Percentiles rank a stretch among this genome's conserved stretches.
phyloP scores from a whole-genome alignment of 53 echinoderm and acorn worm species.

The Apostichopus leukothele region DNA sequence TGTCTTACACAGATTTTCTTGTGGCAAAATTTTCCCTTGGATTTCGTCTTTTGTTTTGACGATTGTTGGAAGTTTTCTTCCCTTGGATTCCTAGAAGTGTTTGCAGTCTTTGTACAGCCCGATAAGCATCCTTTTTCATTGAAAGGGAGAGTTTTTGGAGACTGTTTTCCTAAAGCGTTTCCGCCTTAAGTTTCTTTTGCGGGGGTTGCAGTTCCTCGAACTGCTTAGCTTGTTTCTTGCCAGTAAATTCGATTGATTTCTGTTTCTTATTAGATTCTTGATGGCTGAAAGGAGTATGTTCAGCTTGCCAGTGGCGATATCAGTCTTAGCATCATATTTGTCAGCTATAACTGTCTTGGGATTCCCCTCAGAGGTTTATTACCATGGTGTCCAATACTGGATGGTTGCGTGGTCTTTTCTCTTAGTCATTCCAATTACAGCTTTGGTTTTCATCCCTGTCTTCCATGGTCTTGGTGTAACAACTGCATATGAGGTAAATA shows the following conservation, averaged over 20 bases:
- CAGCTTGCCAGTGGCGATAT: conserved; percentile 92
- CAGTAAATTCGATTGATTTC: neutral
- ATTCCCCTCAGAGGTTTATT: conserved; percentile 78
- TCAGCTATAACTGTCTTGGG: conserved; percentile 91
- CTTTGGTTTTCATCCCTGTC: conserved; percentile 81
- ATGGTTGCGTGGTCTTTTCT: conserved; percentile 80
- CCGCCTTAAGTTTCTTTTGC: no score
- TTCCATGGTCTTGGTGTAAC: conserved; percentile 81
- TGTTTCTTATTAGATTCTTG: conserved; percentile 60
- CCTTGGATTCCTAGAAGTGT: no score
- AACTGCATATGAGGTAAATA: conserved; percentile 87
- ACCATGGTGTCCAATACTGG: conserved; percentile 92
- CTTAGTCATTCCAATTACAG: conserved; percentile 76
- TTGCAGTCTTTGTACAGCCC: no score
- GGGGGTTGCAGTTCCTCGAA: no score
- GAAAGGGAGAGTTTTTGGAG: no score
- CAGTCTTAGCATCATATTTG: conserved; percentile 84
- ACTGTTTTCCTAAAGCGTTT: no score
- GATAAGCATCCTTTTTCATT: no score
- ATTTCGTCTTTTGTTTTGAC: no score
- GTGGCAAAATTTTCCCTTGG: no score
- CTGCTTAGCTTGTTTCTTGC: no score
- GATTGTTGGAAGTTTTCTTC: no score
- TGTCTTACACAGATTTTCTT: no score
- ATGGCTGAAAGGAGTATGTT: conserved; percentile 96